A percentile compares a stretch with the other conserved stretches of the same genome.
Conservation (phyloP, 2,797 vertebrate species). For the Scolopax rusticola region DNA sequence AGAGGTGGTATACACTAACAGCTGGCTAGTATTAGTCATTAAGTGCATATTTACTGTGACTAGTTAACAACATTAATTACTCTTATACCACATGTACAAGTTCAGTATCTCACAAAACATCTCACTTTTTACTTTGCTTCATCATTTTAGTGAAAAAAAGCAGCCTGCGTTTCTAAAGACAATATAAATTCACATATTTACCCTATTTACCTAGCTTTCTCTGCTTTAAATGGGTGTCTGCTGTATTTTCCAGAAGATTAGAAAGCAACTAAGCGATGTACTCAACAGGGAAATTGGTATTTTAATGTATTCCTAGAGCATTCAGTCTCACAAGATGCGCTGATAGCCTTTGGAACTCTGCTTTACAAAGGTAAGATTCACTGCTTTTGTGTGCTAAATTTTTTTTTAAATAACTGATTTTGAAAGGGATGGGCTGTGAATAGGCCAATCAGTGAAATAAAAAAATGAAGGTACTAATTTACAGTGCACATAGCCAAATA, state of each 20-base stretch:
- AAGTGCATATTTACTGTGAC: not conserved
- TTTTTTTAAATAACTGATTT: not conserved
- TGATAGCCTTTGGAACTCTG: not conserved
- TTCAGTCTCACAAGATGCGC: not conserved
- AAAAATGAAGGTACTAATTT: constrained; percentile 14
- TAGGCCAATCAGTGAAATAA: not conserved
- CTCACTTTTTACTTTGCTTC: not conserved
- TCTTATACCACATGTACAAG: not conserved
- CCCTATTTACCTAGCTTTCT: not conserved
- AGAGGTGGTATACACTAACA: not conserved
- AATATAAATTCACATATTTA: not conserved
- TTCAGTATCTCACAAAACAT: not conserved
- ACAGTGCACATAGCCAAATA: not conserved
- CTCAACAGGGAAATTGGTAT: not conserved
- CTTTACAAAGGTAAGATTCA: not conserved
- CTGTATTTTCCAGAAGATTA: not conserved
- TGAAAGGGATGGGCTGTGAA: not conserved
- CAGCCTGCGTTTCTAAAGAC: not conserved
- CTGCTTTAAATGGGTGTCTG: not conserved
- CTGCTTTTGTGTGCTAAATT: not conserved
- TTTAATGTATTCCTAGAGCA: not conserved
- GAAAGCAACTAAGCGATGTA: not conserved
- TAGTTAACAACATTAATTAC: not conserved
- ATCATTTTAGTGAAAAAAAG: not conserved
- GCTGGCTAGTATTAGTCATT: not conserved